Evolutionary conservation across 2,888 invertebrate species (phyloP).

Genomic region (Tortricodes alternella): DNA sequence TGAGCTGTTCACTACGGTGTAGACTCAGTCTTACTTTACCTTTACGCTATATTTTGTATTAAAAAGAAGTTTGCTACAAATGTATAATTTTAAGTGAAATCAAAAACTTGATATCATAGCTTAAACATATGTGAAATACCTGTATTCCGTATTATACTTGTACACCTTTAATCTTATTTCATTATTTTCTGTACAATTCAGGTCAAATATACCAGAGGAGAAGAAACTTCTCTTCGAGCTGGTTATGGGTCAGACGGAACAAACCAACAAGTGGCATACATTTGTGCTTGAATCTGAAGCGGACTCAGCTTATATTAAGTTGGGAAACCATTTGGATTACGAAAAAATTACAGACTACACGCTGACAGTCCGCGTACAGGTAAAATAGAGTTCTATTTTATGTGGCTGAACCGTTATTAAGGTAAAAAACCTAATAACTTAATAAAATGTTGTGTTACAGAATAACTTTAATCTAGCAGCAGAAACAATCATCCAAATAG

Average conservation of each 20-base stretch:
- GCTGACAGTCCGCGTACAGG: constrained; percentile 90
- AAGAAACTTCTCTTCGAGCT: constrained; percentile 90
- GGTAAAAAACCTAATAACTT: no score
- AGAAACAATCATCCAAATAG: constrained; percentile 89
- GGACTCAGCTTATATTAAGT: constrained; percentile 87
- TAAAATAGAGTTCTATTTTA: constrained; percentile 49
- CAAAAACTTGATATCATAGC: no score
- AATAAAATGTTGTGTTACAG: constrained; percentile 55
- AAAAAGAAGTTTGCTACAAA: no score
- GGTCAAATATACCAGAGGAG: constrained; percentile 90
- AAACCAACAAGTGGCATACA: constrained; percentile 92
- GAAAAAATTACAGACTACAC: constrained; percentile 93
- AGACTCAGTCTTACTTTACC: no score
- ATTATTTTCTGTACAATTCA: constrained; percentile 46
- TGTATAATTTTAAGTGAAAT: neutral
- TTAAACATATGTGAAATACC: no score
- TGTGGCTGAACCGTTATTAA: no score
- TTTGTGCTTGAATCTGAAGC: constrained; percentile 87
- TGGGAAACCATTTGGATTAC: constrained; percentile 90
- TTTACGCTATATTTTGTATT: no score
- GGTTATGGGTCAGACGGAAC: constrained; percentile 91
- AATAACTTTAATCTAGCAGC: constrained; percentile 91
- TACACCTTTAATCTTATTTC: neutral
- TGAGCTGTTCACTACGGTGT: no score
- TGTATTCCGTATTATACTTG: no score